These are phyloP conservation scores for Heterohyrax brucei DNA, from an alignment of 2,797 vertebrate species.

Conservation along the genomic window DNA sequence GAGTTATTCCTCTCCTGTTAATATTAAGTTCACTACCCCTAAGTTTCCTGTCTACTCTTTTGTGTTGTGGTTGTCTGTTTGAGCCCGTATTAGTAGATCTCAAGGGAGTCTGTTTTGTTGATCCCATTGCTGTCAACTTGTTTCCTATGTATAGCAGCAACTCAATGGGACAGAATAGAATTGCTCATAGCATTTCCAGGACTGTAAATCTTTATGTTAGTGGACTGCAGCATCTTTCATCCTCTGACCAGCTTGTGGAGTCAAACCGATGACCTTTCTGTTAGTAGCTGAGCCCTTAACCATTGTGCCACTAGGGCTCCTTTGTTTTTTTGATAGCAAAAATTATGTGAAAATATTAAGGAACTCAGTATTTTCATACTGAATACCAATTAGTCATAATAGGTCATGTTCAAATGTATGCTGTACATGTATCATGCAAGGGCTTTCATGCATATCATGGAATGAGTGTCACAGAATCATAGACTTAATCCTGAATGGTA, in stretches of 20 bases:
- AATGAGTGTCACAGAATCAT: slow-evolving; percentile 47
- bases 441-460: slow-evolving; percentile 16
- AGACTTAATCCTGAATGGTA: background rate
- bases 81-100: background rate
- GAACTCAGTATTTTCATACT: slow-evolving; percentile 52
- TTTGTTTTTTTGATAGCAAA: slow-evolving; percentile 52
- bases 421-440: background rate
- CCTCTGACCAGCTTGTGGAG: no score
- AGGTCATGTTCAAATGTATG: slow-evolving; percentile 43
- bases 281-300: no score
- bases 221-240: no score
- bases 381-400: slow-evolving; percentile 31
- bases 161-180: no score
- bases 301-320: no score
- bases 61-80: background rate
- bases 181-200: no score
- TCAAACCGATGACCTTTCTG: no score
- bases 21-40: background rate
- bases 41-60: background rate
- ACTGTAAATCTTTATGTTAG: no score
- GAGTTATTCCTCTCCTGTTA: background rate
- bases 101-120: no score
- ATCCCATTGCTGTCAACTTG: no score
- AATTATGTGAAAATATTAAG: slow-evolving; percentile 53
- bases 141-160: no score